Evolutionary conservation across 2,888 invertebrate species (phyloP).

Genomic region (Epinotia nisella): DNA sequence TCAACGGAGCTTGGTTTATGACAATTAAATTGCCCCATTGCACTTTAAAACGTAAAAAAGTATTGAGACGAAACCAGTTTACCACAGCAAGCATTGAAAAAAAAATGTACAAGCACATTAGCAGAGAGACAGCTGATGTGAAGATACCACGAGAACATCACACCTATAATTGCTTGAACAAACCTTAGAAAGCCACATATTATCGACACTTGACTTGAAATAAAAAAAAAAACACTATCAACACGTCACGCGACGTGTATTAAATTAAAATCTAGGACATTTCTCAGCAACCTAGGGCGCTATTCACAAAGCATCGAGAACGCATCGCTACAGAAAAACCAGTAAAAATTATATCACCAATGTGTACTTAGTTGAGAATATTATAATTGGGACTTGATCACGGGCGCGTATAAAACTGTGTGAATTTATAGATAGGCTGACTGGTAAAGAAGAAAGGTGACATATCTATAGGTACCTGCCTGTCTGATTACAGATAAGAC

Average conservation of each 20-base stretch:
- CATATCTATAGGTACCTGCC: conserved; percentile 6
- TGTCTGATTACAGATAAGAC: conserved; percentile 16
- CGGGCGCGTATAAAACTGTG: not conserved
- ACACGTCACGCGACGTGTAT: conserved; percentile 4
- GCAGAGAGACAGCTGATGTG: not conserved
- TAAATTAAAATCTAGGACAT: conserved; percentile 1
- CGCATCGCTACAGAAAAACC: not conserved
- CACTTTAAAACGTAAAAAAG: too few relatives aligned
- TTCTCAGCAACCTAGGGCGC: not conserved
- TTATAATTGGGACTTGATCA: not conserved
- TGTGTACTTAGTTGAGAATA: not conserved
- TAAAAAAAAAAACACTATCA: not conserved
- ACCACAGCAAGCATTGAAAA: not conserved
- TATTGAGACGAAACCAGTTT: too few relatives aligned
- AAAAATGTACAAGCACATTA: not conserved
- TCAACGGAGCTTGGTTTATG: not conserved
- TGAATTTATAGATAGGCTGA: not conserved
- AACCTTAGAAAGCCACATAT: not conserved
- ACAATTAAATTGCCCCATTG: too few relatives aligned
- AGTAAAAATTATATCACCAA: not conserved
- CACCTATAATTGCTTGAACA: not conserved
- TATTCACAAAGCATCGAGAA: not conserved
- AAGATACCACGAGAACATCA: not conserved
- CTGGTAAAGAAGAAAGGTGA: conserved; percentile 14
- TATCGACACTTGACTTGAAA: not conserved